Base-by-base conservation (phyloP, 37 sponge, comb jelly and placozoan genomes). In the Petrosia ficiformis region DNA sequence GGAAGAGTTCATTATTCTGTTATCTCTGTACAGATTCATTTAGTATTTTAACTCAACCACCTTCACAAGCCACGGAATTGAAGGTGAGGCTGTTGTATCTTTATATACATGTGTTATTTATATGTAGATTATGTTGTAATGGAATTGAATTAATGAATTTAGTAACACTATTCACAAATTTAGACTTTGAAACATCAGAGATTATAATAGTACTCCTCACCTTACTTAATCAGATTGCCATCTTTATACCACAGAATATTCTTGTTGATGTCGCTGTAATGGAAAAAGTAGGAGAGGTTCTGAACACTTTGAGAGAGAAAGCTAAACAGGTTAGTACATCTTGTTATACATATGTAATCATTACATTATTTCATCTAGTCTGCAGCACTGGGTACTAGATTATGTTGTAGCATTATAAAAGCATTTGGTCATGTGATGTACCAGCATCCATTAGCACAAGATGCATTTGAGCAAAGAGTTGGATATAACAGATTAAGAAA, bases 221-320 rank as follows among this genome's bases (percentile, higher is more conserved):
- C 8, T 68, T 11, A 39, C 39, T 71, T 40, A n/a, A 42, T 4
- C 70, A 57, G 32, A 36, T 19, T 16, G 16, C 38, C 59, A 38
- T 24, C 68, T 24, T 54, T 36, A 39, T n/a, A 74, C 24, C 34
- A 10, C 63, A 78, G 80, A 57, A 76, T 68, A 85, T 80, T 32
- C 78, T 92, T 33, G 89, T 84, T 1, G 81, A 83, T 26, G 67
- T 92, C 0, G 89, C 85, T 38, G 87, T 76, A n/a, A 83, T 87
- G 71, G 80, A 83, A 65, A 86, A 87, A 68, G 41, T 87, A 41
- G 59, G 54, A 39, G 89, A 87, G 48, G 65, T 70, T 8, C 70
- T 87, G 57, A 71, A 16, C 24, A 63, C 69, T 0, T 57, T 80
- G 22, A 41, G 75, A 59, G 78, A 84, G 0, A 54, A 59, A 34